Conservation (phyloP, 2,113 vertebrate species). For the Ornithorhynchus anatinus region DNA sequence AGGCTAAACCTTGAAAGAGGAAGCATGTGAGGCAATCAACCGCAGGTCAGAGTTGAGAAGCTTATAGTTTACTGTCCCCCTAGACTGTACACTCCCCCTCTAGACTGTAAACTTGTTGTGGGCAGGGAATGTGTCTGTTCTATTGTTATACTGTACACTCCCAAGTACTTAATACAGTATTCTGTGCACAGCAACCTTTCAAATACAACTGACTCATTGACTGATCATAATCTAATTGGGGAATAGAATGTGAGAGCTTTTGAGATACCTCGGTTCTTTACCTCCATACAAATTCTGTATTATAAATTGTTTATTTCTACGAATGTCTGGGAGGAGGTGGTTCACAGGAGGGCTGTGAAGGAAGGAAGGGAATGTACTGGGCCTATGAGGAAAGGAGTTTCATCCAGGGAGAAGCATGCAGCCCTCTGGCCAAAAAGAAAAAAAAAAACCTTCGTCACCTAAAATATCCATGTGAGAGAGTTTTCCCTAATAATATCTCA, state of each 20-base stretch:
- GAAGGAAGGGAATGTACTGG: not conserved
- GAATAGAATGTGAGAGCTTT: not conserved
- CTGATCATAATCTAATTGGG: too few species aligned
- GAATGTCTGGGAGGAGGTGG: not conserved
- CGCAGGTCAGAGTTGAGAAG: too few species aligned
- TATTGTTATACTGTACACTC: too few species aligned
- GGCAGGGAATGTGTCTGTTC: too few species aligned
- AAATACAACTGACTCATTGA: too few species aligned
- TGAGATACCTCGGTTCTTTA: not conserved
- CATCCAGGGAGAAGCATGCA: slow-evolving; percentile 40
- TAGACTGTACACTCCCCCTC: too few species aligned
- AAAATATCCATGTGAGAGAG: accelerated
- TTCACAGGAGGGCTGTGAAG: not conserved
- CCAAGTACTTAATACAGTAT: too few species aligned
- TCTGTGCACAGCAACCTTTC: too few species aligned
- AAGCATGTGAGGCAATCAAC: too few species aligned
- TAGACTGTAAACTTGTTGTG: too few species aligned
- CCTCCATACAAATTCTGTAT: not conserved
- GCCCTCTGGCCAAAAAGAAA: not conserved
- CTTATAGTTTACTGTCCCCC: too few species aligned
- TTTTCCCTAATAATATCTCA: not conserved
- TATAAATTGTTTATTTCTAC: not conserved
- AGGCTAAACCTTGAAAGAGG: too few species aligned
- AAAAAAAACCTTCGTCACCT: not conserved
- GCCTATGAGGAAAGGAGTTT: not conserved